Base-by-base conservation (phyloP, 2,888 invertebrate species). In the Bhutanitis thaidina region DNA sequence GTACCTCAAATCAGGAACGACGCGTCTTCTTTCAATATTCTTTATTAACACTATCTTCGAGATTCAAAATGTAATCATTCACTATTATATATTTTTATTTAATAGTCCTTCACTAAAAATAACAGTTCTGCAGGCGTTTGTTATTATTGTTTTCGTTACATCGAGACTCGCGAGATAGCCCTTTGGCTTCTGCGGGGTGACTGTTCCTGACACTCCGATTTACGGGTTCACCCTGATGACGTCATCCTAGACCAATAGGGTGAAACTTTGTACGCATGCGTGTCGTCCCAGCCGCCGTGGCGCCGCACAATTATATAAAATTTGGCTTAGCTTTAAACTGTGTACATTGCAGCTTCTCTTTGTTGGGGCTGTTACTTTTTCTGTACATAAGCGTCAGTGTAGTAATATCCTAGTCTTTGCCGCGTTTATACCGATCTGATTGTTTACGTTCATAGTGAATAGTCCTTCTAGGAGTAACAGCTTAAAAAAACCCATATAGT, bases 231-330 rank as follows among this genome's bases (percentile, higher is more conserved):
- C 86, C 88, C 87, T 74, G 83, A 85, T 89, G 88, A 89, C 88
- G 88, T 89, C 88, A 89, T 76, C 78, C 64, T 79, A 82, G 78
- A 80, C 88, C 88, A 89, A 89, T 88, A 67, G 85, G 85, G 82
- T 79, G 77, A 72, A 71, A 72, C 73, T 64, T 62, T 49, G 43
- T 57, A 69, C 88, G 87, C 88, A 80, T 82, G 88, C 88, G 88
- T 72, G 79, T 56, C 65, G n/a, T 59, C 50, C 63, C 73, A 88
- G 88, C 83, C 88, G 67, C 71, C 75, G 74, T 76, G 88, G 81
- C 88, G 88, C 86, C 88, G 59, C 54, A 53, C 56, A 64, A 56
- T 74, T 73, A 65, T 57, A 55, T 57, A 59, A 55, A 58, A 61
- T 62, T 60, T 58, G 61, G 54, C 65, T 58, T 60, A 57, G 62